Evolutionary conservation across 2,888 invertebrate genomes (phyloP).

Genomic region (Scaptomyza polygonia): DNA sequence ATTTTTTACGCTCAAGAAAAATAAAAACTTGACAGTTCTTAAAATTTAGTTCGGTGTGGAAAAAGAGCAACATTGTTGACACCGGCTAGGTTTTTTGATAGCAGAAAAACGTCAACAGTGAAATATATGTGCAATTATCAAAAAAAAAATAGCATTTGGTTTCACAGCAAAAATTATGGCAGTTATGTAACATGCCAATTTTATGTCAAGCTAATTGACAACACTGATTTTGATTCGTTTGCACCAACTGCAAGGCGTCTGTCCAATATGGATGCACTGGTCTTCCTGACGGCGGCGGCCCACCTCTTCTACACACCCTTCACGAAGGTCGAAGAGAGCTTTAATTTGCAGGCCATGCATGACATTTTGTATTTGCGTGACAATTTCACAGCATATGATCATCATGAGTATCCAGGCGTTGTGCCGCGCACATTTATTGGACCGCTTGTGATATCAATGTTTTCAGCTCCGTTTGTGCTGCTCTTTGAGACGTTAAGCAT

Average conservation of each 20-base stretch:
- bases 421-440: constrained; percentile 98
- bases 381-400: constrained; percentile 97
- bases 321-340: constrained; percentile 99
- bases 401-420: constrained; percentile 98
- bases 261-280: constrained; percentile 88
- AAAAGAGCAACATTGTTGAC: constrained; percentile 9
- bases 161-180: constrained; percentile 37
- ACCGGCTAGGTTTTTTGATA: constrained; percentile 38
- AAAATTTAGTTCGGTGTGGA: constrained; percentile 6
- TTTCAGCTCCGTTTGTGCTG: constrained; percentile 91
- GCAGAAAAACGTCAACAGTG: constrained; percentile 22
- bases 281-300: constrained; percentile 90
- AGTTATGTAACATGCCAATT: constrained; percentile 63
- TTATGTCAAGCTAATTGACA: constrained; percentile 13
- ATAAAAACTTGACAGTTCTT: constrained; percentile 37
- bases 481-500: constrained; percentile 88
- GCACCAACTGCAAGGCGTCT: constrained; percentile 5
- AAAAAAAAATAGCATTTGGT: constrained; percentile 37
- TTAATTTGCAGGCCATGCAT: constrained; percentile 99
- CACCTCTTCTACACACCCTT: constrained; percentile 95
- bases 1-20: constrained; percentile 3
- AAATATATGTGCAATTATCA: constrained; percentile 43
- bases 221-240: constrained; percentile 17
- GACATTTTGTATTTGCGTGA: constrained; percentile 95
- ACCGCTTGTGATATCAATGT: constrained; percentile 91